These are phyloP conservation scores for Brenthis daphne DNA, from an alignment of 2,888 invertebrate genomes.

Conservation along the genomic window DNA sequence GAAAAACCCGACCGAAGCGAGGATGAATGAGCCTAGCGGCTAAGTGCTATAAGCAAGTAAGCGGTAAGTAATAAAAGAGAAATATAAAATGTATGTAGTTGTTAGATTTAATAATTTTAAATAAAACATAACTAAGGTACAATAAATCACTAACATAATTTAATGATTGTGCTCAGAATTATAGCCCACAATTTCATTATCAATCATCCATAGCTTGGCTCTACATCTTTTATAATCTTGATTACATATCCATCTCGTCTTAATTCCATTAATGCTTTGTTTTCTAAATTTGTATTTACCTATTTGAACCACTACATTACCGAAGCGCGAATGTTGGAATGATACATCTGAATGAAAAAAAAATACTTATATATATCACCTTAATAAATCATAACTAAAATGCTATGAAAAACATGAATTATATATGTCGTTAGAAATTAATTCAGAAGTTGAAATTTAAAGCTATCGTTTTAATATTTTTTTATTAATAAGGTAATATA, in stretches of 20 bases:
- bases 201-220: conserved; percentile 41
- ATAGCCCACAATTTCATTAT: conserved; percentile 34
- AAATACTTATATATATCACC: neutral
- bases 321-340: conserved; percentile 47
- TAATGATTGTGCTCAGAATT: conserved; percentile 29
- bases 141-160: conserved; percentile 32
- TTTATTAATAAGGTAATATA: too few species aligned
- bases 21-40: too few species aligned
- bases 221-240: conserved; percentile 38
- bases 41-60: too few species aligned
- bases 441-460: too few species aligned
- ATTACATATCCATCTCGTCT: conserved; percentile 46
- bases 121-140: neutral
- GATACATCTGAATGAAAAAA: conserved; percentile 40
- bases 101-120: too few species aligned
- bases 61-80: too few species aligned
- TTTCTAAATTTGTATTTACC: conserved; percentile 51
- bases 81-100: too few species aligned
- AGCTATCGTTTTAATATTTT: too few species aligned
- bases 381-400: neutral
- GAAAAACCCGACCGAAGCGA: too few species aligned
- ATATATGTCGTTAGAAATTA: neutral
- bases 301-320: conserved; percentile 49
- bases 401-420: neutral
- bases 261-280: conserved; percentile 42